Evolutionary conservation across 2,888 invertebrate genomes (phyloP), one percentile per base, ranked within the genome.

Genomic region (Caenorhabditis panamensis): DNA sequence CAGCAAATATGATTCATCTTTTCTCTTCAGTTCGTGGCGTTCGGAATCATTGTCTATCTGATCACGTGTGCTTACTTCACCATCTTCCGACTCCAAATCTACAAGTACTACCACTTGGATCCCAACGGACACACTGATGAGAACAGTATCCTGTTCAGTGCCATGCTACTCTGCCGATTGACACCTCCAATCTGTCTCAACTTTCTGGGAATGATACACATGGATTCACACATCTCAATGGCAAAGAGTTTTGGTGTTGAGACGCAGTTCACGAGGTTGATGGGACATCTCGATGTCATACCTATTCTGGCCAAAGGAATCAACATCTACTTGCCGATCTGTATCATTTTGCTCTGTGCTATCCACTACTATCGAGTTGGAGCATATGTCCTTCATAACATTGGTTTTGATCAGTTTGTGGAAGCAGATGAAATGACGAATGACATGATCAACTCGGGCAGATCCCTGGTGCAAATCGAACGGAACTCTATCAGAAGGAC

Each of bases 201-300:
- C 92, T 99, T 98, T 91, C 93, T 99, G 63, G 96, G 98, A 37
- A 93, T 99, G 28, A 96, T 98, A 88, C 99, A 99, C 90, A 95
- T 99, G 95, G 99, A 99, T 92, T 97, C 96, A 44, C 91, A 91
- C 58, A 85, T 91, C 51, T 86, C 90, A 18, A 80, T 85, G 36
- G 83, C 84, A n/a, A 79, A 87, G 53, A 82, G 85, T 58, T 84
- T 83, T 28, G 89, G 88, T 13, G 87, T 88, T 8, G 97, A 93
- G 92, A 98, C 98, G 0, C 94, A 95, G 88, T 99, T 98, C 90
- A 99, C 98, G 0, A 95, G 95, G 91, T 94, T 97, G 87, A 99
- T 99, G 98, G 99, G 99, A 0, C 98, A 99, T 91, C 96, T 99
- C 96, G 97, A 98, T 92, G 96, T 99, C 0, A 94, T 99, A 69